Base-by-base conservation (phyloP, 2,113 vertebrate genomes). In the Anoura caudifer region DNA sequence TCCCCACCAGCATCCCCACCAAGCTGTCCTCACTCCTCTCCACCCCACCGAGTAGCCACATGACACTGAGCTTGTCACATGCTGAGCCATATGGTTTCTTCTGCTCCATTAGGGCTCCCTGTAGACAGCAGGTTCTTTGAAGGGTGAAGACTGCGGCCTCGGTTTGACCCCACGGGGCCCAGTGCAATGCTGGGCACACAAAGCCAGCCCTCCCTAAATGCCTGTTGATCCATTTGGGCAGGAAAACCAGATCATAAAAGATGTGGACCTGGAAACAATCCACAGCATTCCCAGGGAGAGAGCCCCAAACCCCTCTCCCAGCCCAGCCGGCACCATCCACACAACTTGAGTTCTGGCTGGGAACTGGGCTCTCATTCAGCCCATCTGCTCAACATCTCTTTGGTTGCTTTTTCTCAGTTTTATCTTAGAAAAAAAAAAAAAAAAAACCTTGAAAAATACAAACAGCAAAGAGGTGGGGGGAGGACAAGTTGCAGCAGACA, bases 321-420 rank as follows among this genome's bases (percentile, higher is more conserved):
- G 89, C 93, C 88, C 67, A 86, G 88, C 95, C 88, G 75, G 38
- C 19, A 14, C 83, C 72, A 75, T 67, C 72, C 91, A 73, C 73
- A 45, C 73, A 41, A 80, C 36, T 26, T 47, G 72, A 84, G 73
- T 63, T 95, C 94, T 80, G 89, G 69, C 87, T 93, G 83, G 95
- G 91, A 96, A 84, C 72, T 94, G 93, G 95, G 95, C 88, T 92
- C 91, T 81, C 77, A 26, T 86, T 96, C 91, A 89, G 82, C 86
- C 97, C 97, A 98, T 97, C 96, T 97, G 97, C 89, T 97, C 91
- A n/a, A 88, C 79, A 72, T 84, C 87, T 92, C 94, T 93, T 72
- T 56, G 90, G 94, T 90, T 86, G 95, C 84, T 97, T 97, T 96
- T 96, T 92, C 94, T 96, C 93, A 83, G 89, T 77, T 97, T 92